These are phyloP conservation scores for Hydrotaea diabolus DNA, from an alignment of 2,888 invertebrate species.

Conservation along the genomic window DNA sequence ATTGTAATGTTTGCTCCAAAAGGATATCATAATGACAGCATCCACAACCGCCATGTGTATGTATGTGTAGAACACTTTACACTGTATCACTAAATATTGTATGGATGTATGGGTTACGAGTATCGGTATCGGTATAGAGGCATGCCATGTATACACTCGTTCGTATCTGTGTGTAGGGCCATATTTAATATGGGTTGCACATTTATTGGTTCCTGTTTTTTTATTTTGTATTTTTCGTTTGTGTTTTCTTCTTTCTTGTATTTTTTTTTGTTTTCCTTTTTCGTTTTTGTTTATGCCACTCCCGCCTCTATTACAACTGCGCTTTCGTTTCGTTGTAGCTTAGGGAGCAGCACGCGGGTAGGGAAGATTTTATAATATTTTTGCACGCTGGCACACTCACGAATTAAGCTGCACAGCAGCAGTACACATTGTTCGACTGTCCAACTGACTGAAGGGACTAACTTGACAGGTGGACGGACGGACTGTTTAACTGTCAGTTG, in stretches of 20 bases:
- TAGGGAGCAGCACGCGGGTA: not conserved
- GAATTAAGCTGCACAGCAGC: conserved; percentile 39
- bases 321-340: conserved; percentile 35
- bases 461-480: not conserved
- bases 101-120: not conserved
- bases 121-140: too few species aligned
- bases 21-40: conserved; percentile 2
- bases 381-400: conserved; percentile 33
- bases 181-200: conserved; percentile 54
- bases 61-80: not conserved
- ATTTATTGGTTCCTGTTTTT: conserved; percentile 46
- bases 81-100: not conserved
- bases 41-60: not conserved
- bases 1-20: not conserved
- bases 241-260: conserved; percentile 19
- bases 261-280: not conserved
- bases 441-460: too few species aligned
- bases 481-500: not conserved
- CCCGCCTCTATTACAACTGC: conserved; percentile 60
- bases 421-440: not conserved
- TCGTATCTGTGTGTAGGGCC: conserved; percentile 6
- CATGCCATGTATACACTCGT: conserved; percentile 39
- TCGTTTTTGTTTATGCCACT: conserved; percentile 64
- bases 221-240: not conserved
- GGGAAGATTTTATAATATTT: not conserved